Evolutionary conservation across 2,113 vertebrate species (phyloP), one percentile per base, ranked within the genome.

Genomic region (Xenus cinereus): DNA sequence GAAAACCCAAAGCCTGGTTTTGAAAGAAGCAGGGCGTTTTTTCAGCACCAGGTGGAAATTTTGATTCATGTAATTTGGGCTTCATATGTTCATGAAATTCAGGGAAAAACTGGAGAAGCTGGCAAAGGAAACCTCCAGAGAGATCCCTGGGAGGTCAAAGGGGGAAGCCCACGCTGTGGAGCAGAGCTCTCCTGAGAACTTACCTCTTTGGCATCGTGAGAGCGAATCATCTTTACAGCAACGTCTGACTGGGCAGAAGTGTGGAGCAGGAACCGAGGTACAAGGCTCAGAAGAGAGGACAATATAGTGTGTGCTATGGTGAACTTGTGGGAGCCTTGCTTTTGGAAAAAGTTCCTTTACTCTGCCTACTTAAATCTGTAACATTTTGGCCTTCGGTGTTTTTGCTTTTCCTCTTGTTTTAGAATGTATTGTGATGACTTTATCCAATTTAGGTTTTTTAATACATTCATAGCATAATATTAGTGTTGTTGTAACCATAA

Each of bases 271-370:
- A 84, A 6, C n/a, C 19, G 28, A 14, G 20, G 37, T 7, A 7
- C 27, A 7, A 48, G 33, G 76, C 62, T 88, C 32, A 50, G n/a
- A 46, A 30, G 37, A 59, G 62, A 67, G 26, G 22, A 33, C 19
- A 14, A 37, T 6, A 62, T 0, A 33, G 23, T 48, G n/a, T 50
- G 1, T 2, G 2, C 35, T 77, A 12, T 30, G n/a, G 8, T 2
- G 7, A 83, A n/a, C 32, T 23, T 59, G 9, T 18, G 67, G 20
- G 27, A 24, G 4, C 33, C 71, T 45, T 54, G 39, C 19, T 79
- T 48, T 20, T 51, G 35, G 8, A n/a, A 37, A 22, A 72, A 67
- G 6, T 24, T 71, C 30, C 21, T 77, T 64, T 66, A 45, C 24
- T n/a, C 41, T 21, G 33, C 28, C 30, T 77, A 17, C 41, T 77